These are phyloP conservation scores for Anoura caudifer DNA, from an alignment of 2,113 vertebrate species.

Conservation along the genomic window DNA sequence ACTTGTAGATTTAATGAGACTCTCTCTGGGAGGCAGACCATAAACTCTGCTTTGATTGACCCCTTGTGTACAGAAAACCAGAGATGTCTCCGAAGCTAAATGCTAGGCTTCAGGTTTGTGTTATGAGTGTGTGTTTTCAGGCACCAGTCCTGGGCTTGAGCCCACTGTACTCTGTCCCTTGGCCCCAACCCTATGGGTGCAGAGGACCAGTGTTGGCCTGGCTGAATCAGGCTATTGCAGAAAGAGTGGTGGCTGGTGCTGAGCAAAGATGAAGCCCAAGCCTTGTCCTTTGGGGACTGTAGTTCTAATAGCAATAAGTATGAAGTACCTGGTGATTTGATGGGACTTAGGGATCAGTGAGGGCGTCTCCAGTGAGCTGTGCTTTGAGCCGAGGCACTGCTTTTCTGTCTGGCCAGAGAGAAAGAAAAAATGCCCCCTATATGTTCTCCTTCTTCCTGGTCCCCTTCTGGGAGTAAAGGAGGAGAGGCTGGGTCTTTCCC, in stretches of 20 bases:
- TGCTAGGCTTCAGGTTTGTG: background rate
- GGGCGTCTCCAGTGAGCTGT: background rate
- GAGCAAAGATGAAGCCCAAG: background rate
- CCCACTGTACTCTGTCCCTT: background rate
- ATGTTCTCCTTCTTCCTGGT: background rate
- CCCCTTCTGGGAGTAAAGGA: background rate
- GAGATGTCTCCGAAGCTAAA: background rate
- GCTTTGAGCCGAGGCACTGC: background rate
- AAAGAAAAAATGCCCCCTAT: background rate
- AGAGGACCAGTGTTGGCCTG: background rate
- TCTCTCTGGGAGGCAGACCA: conserved; percentile 33
- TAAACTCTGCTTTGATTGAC: background rate
- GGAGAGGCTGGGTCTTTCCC: background rate
- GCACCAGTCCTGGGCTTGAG: background rate
- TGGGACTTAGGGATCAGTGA: background rate
- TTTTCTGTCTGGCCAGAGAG: background rate
- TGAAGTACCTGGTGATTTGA: background rate
- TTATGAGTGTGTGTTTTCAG: background rate
- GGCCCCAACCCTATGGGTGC: background rate
- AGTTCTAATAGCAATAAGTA: background rate
- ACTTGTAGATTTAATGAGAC: conserved; percentile 34
- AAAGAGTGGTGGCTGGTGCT: background rate
- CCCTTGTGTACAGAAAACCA: background rate
- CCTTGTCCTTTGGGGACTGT: background rate
- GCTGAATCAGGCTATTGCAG: background rate